Conservation (phyloP, 2,888 invertebrate species). For the Protophormia terraenovae region DNA sequence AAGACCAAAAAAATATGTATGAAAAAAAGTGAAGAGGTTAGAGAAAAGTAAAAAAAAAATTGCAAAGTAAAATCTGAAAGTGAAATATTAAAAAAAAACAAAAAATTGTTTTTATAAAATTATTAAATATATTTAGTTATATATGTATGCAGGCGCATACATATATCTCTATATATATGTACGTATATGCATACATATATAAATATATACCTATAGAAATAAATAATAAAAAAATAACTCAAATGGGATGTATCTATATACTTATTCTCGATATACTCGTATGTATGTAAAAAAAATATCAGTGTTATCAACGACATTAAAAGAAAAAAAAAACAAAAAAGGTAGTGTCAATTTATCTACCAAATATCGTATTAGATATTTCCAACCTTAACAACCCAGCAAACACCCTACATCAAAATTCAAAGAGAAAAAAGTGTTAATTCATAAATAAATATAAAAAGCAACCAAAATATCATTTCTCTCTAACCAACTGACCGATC, state of each 20-base stretch:
- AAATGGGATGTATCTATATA: constrained; percentile 50
- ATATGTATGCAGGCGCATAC: neutral
- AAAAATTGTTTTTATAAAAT: constrained; percentile 45
- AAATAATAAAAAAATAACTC: constrained; percentile 30
- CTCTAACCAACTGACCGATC: constrained; percentile 5
- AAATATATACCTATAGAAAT: constrained; percentile 13
- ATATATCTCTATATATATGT: neutral
- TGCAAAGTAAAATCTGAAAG: constrained; percentile 60
- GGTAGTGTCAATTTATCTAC: constrained; percentile 27
- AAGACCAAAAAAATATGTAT: constrained; percentile 12
- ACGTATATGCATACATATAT: neutral
- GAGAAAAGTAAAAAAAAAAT: constrained; percentile 60
- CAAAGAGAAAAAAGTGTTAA: neutral
- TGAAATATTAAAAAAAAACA: constrained; percentile 51
- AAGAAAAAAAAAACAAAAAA: neutral
- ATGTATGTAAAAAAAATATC: constrained; percentile 26
- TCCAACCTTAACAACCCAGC: neutral
- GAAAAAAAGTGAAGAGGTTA: constrained; percentile 56
- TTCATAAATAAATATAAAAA: neutral
- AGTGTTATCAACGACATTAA: constrained; percentile 34
- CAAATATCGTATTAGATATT: constrained; percentile 13
- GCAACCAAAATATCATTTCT: neutral
- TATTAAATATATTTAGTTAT: constrained; percentile 30
- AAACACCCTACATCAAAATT: neutral
- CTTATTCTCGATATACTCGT: constrained; percentile 28